These are phyloP conservation scores for Acromyrmex heyeri DNA, from an alignment of 1,140 invertebrate genomes.

Conservation along the genomic window DNA sequence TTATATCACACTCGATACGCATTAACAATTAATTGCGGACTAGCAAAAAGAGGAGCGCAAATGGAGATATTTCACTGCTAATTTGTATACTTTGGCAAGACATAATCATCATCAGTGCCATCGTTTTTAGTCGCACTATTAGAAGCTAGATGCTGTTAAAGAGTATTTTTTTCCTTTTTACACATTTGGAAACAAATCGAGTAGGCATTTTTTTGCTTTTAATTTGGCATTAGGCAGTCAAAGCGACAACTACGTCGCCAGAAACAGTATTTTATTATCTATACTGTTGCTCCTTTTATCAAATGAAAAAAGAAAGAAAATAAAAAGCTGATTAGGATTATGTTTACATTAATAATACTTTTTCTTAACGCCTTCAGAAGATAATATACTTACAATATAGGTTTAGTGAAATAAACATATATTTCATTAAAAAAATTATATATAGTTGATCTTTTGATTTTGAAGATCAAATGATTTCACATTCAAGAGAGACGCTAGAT, in stretches of 20 bases:
- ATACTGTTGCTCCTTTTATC: conserved; percentile 26
- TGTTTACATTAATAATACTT: conserved; percentile 36
- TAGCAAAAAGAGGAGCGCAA: conserved; percentile 64
- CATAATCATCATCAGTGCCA: conserved; percentile 54
- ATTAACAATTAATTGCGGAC: conserved; percentile 71
- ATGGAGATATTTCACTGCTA: conserved; percentile 58
- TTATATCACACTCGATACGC: conserved; percentile 51
- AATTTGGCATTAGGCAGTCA: conserved; percentile 86
- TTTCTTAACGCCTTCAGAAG: conserved; percentile 14
- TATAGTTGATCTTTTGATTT: not conserved
- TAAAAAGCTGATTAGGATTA: conserved; percentile 44
- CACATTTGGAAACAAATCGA: conserved; percentile 34
- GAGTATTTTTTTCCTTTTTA: conserved; percentile 41
- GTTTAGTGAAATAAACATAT: not conserved
- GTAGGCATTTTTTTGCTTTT: conserved; percentile 56
- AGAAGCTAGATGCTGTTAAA: conserved; percentile 41
- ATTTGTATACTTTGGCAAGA: conserved; percentile 75
- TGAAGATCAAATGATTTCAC: not conserved
- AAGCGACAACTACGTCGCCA: conserved; percentile 71
- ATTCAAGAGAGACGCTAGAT: not conserved
- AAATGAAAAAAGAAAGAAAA: conserved; percentile 51
- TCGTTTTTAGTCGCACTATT: conserved; percentile 33
- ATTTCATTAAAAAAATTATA: not conserved
- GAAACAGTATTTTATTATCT: conserved; percentile 61
- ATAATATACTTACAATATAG: not conserved